Evolutionary conservation across 2,797 vertebrate species (phyloP).

Genomic region (Ara ararauna): DNA sequence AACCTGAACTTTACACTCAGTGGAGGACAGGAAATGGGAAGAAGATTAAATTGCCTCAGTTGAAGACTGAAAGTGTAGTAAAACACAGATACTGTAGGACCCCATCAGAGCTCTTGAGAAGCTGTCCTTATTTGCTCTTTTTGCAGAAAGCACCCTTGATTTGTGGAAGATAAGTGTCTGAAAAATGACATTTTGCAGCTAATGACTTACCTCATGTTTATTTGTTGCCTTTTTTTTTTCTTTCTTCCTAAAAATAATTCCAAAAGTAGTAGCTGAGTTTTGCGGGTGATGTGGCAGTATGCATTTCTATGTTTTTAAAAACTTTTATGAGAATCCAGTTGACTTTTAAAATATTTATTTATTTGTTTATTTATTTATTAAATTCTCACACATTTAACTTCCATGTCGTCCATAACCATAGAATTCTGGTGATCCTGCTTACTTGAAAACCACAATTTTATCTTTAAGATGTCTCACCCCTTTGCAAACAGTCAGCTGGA

Average conservation of each 20-base stretch:
- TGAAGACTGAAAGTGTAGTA: neutral
- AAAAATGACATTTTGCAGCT: neutral
- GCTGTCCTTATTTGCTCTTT: neutral
- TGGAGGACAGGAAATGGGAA: neutral
- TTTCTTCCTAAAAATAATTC: neutral
- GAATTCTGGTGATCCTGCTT: conserved; percentile 65
- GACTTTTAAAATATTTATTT: conserved; percentile 64
- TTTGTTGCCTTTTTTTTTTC: neutral
- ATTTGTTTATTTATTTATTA: neutral
- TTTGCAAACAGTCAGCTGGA: conserved; percentile 39
- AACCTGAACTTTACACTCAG: neutral
- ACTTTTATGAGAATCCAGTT: conserved; percentile 61
- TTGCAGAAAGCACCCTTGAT: neutral
- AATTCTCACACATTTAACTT: neutral
- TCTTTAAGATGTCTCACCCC: conserved; percentile 59
- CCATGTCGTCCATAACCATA: neutral
- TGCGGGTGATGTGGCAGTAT: neutral
- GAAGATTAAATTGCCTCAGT: neutral
- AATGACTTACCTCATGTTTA: neutral
- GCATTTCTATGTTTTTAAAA: neutral
- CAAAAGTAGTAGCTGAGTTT: neutral
- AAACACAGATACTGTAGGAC: neutral
- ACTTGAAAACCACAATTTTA: conserved; percentile 29
- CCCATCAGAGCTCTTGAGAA: neutral
- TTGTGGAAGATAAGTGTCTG: neutral